These are phyloP conservation scores for Drosophila pseudotalamancana DNA, from an alignment of 2,888 invertebrate species.

Conservation along the genomic window DNA sequence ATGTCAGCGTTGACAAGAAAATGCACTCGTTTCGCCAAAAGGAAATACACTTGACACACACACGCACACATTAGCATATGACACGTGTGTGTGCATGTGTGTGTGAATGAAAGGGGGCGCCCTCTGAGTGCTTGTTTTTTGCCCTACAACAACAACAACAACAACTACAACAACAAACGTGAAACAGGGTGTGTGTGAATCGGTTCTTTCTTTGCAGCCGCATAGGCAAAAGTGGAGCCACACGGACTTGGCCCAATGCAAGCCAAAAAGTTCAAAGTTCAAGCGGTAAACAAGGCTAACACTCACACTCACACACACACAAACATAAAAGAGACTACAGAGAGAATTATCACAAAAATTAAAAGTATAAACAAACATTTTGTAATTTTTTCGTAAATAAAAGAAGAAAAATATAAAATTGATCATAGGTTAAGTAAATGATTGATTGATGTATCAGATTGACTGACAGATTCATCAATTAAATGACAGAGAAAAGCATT, in stretches of 20 bases:
- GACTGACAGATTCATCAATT: no score
- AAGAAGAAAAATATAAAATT: background rate
- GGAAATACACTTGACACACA: slow-evolving; percentile 66
- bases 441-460: no score
- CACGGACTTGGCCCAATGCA: slow-evolving; percentile 28
- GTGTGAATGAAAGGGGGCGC: background rate
- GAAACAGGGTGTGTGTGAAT: slow-evolving; percentile 3
- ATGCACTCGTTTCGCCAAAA: slow-evolving; percentile 73
- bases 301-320: slow-evolving; percentile 1
- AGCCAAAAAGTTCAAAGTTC: slow-evolving; percentile 73
- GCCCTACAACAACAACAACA: slow-evolving; percentile 17
- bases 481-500: no score
- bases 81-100: slow-evolving; percentile 3
- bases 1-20: slow-evolving; percentile 78
- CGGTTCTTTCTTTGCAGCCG: slow-evolving; percentile 22
- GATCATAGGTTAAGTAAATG: no score
- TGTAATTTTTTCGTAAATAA: no score
- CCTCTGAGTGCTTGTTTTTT: slow-evolving; percentile 35
- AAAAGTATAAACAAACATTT: slow-evolving; percentile 2
- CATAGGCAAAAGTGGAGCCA: slow-evolving; percentile 40
- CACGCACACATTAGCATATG: slow-evolving; percentile 64
- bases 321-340: background rate
- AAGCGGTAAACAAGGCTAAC: slow-evolving; percentile 34
- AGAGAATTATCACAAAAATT: background rate
- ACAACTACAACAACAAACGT: slow-evolving; percentile 9